phyloP scores from a whole-genome alignment of 2,113 vertebrate species.

The Irena cyanogastra region DNA sequence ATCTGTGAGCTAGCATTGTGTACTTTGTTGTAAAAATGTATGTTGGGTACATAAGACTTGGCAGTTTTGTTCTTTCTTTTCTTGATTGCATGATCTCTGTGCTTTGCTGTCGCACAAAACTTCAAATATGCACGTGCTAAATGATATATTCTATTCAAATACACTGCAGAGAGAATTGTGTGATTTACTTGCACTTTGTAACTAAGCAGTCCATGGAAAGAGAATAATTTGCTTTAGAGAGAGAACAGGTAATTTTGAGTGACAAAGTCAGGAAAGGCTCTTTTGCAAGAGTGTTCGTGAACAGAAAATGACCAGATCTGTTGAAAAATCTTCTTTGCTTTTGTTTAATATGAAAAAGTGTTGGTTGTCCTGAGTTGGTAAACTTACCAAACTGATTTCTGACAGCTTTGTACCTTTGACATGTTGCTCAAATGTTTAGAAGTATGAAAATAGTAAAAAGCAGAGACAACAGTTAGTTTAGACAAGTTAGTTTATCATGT shows the following conservation, averaged over 20 bases:
- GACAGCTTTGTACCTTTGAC: not conserved
- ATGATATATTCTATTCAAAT: not conserved
- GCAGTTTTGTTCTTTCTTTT: not conserved
- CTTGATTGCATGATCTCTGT: not conserved
- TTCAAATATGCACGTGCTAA: not conserved
- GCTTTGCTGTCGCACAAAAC: not conserved
- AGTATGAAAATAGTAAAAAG: not conserved
- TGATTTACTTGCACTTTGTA: slow-evolving; percentile 4
- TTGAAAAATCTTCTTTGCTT: not conserved
- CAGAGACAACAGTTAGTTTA: not conserved
- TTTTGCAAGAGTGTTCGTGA: not conserved
- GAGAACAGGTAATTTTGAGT: not conserved
- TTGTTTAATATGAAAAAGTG: not conserved
- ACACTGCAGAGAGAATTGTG: not conserved
- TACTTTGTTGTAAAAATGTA: not conserved
- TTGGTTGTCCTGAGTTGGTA: not conserved
- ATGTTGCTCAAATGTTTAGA: not conserved
- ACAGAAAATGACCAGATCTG: not conserved
- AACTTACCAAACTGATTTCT: not conserved
- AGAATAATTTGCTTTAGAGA: not conserved
- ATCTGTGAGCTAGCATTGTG: not conserved
- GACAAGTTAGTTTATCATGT: not conserved
- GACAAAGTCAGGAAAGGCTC: not conserved
- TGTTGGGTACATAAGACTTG: not conserved
- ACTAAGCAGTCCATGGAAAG: not conserved